Evolutionary conservation across 2,113 vertebrate species (phyloP), one percentile per base, ranked within the genome.

Genomic region (Prunella fulvescens): DNA sequence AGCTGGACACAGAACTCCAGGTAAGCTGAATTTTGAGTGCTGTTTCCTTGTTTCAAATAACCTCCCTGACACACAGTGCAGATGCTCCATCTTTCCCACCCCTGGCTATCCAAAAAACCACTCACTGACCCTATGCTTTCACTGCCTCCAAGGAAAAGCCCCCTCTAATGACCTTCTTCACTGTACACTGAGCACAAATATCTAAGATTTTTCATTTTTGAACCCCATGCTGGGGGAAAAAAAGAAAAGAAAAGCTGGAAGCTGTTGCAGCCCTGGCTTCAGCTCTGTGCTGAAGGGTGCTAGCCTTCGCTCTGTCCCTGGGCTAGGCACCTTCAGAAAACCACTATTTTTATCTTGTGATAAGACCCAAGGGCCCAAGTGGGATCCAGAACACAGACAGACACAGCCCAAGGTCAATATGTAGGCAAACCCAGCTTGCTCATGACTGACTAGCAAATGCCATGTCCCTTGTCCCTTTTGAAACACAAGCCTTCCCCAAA

Each of bases 391-490:
- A 47, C 16, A 18, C 14, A 56, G n/a, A 33, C 9, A 89, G 69
- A 62, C 23, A 60, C 15, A 67, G 37, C 19, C 35, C 15, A 11
- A 15, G 18, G 44, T 50, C 0, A 3, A 48, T 29, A 51, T 12
- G 16, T 26, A 62, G 16, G 26, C 40, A 42, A 56, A 74, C 5
- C 11, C 13, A 31, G 23, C 28, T 31, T 50, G 33, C n/a, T 64
- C 3, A 7, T 77, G 44, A 69, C 54, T 45, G 66, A 61, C n/a
- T 53, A 47, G 29, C 13, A 86, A 83, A 35, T 5, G 7, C 37
- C 31, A 15, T 0, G 0, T 24, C 45, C 37, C 42, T 69, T 2
- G 2, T 29, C 17, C 45, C 37, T 72, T 39, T 42, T 22, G 47
- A 79, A 78, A 61, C 0, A 2, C 1, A 14, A 65, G 33, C n/a